These are phyloP conservation scores for Kudoa iwatai DNA, from an alignment of 30 jellyfish, hydroid and myxozoan genomes.

Conservation along the genomic window DNA sequence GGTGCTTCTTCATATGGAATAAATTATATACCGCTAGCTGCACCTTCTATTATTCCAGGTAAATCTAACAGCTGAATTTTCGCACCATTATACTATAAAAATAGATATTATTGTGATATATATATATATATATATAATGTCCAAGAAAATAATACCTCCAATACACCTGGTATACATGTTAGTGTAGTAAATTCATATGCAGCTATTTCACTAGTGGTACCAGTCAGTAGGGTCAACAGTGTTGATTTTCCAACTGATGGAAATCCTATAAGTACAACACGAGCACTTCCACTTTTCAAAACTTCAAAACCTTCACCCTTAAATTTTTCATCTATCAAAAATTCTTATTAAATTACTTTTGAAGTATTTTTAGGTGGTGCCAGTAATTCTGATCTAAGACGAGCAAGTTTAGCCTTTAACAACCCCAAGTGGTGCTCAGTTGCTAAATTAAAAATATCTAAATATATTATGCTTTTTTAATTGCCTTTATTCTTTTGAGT, in stretches of 20 bases:
- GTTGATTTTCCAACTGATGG: constrained; percentile 98
- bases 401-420: constrained; percentile 57
- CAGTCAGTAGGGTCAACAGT: constrained; percentile 25
- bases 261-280: constrained; percentile 86
- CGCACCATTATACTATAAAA: constrained; percentile 63
- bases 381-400: constrained; percentile 30
- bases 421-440: constrained; percentile 77
- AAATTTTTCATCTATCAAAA: too few relatives aligned
- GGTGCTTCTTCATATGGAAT: background rate
- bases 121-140: background rate
- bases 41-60: constrained; percentile 98
- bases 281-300: constrained; percentile 83
- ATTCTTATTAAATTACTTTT: too few relatives aligned
- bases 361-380: constrained; percentile 30
- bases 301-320: constrained; percentile 97
- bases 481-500: constrained; percentile 78
- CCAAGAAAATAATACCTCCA: constrained; percentile 10
- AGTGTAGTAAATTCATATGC: constrained; percentile 69
- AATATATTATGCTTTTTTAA: background rate
- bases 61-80: constrained; percentile 66
- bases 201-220: constrained; percentile 58
- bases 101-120: background rate
- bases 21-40: constrained; percentile 25
- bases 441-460: constrained; percentile 7
- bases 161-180: constrained; percentile 79